These are phyloP conservation scores for Lithophane ornitopus DNA, from an alignment of 2,888 invertebrate species.

Conservation along the genomic window DNA sequence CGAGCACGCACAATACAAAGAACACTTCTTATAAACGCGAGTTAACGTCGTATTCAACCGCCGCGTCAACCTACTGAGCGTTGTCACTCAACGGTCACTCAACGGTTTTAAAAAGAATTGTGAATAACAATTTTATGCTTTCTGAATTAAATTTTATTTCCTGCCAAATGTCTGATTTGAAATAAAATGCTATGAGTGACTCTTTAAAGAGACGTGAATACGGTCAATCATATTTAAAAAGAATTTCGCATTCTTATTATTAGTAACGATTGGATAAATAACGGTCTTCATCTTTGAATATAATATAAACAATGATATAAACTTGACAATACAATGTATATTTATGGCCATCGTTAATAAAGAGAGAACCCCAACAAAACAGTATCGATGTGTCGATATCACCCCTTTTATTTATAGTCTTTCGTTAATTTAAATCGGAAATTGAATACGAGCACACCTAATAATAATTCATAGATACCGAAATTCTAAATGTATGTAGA, in stretches of 20 bases:
- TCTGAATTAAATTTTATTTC: conserved; percentile 79
- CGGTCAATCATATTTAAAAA: conserved; percentile 44
- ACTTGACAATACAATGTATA: conserved; percentile 35
- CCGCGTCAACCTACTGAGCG: conserved; percentile 78
- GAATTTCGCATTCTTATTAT: conserved; percentile 42
- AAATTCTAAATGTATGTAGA: conserved; percentile 28
- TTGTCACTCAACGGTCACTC: conserved; percentile 88
- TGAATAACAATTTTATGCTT: conserved; percentile 73
- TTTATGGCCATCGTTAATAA: conserved; percentile 45
- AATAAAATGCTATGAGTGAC: conserved; percentile 59
- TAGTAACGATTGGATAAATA: conserved; percentile 32
- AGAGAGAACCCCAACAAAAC: conserved; percentile 63
- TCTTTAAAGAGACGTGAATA: conserved; percentile 47
- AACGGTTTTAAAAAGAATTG: conserved; percentile 80
- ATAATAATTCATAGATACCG: conserved; percentile 30
- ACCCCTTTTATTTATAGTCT: conserved; percentile 73
- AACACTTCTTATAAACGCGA: conserved; percentile 78
- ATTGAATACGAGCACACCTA: conserved; percentile 36
- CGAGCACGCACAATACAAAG: conserved; percentile 75
- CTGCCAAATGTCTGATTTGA: conserved; percentile 78
- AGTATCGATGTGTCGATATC: conserved; percentile 73
- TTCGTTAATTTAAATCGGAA: conserved; percentile 53
- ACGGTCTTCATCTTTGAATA: conserved; percentile 50
- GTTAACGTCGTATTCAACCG: conserved; percentile 79
- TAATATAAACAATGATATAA: conserved; percentile 54